Percentiles rank a stretch among this genome's conserved stretches.
Evolutionary conservation across 1,140 invertebrate species (phyloP).

Genomic region (Drosophila yakuba): DNA sequence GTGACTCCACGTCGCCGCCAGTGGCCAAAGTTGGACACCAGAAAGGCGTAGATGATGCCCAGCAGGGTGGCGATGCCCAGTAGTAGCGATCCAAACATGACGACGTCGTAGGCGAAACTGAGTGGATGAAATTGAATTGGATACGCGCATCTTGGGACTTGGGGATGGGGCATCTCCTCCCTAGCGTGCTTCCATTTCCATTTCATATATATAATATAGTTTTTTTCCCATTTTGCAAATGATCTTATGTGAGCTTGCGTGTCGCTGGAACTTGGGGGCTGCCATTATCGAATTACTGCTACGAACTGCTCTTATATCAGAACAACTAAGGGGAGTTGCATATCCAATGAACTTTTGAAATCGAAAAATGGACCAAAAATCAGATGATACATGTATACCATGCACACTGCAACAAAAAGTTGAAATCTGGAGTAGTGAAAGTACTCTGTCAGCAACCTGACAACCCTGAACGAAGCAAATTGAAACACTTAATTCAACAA

Average conservation of each 20-base stretch:
- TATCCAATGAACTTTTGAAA: neutral
- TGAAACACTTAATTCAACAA: conserved; percentile 37
- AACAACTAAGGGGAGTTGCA: neutral
- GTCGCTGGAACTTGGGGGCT: neutral
- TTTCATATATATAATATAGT: neutral
- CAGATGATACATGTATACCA: no score
- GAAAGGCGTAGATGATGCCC: conserved; percentile 68
- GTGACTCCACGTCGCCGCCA: conserved; percentile 75
- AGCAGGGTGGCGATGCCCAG: conserved; percentile 14
- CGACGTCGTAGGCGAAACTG: conserved; percentile 17
- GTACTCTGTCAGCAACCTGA: neutral
- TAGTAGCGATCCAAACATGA: conserved; percentile 49
- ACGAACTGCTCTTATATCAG: conserved; percentile 1
- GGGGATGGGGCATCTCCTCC: neutral
- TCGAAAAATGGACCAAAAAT: no score
- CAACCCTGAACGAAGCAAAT: conserved; percentile 13
- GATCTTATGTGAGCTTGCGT: conserved; percentile 7
- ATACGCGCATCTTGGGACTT: neutral
- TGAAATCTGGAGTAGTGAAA: no score
- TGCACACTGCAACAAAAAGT: neutral
- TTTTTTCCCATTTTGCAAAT: neutral
- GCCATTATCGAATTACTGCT: conserved; percentile 35
- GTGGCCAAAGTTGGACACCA: conserved; percentile 83
- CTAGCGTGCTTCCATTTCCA: neutral
- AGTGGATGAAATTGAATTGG: neutral